Evolutionary conservation across 1,140 invertebrate genomes (phyloP).

Genomic region (Pseudomyrmex concolor): DNA sequence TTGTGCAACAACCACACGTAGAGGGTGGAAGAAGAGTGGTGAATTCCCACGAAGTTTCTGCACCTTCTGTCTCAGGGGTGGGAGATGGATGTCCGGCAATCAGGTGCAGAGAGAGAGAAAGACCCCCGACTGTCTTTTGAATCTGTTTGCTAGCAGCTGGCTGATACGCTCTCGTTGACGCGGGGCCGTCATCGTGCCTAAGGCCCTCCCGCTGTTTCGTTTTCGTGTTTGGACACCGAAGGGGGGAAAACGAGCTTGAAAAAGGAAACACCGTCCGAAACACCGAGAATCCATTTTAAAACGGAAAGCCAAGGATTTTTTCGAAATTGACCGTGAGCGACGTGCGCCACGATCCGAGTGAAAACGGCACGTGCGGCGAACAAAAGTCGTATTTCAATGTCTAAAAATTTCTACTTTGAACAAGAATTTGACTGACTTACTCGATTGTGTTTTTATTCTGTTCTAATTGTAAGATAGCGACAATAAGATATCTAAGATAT

Average conservation of each 20-base stretch:
- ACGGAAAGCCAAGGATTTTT: slow-evolving; percentile 24
- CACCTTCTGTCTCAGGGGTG: slow-evolving; percentile 46
- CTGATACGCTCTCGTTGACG: slow-evolving; percentile 67
- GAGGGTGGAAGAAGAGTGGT: slow-evolving; percentile 41
- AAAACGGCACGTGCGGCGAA: slow-evolving; percentile 58
- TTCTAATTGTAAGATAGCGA: too few species aligned
- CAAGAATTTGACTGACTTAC: too few species aligned
- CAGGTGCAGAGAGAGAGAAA: slow-evolving; percentile 64
- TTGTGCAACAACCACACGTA: slow-evolving; percentile 20
- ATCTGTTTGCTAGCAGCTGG: slow-evolving; percentile 66
- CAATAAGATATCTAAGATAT: background rate
- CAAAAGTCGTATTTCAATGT: slow-evolving; percentile 36
- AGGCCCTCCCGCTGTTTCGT: slow-evolving; percentile 65
- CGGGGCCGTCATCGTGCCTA: slow-evolving; percentile 59
- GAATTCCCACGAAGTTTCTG: slow-evolving; percentile 61
- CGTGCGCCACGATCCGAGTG: slow-evolving; percentile 13
- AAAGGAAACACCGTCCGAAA: slow-evolving; percentile 23
- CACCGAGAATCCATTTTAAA: slow-evolving; percentile 17
- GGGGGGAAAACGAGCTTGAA: slow-evolving; percentile 26
- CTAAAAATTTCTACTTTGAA: background rate
- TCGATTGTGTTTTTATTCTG: too few species aligned
- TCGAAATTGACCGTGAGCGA: slow-evolving; percentile 69
- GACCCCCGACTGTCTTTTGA: slow-evolving; percentile 63
- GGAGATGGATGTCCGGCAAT: slow-evolving; percentile 75
- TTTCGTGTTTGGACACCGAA: slow-evolving; percentile 64